Evolutionary conservation across 2,113 vertebrate genomes (phyloP), one percentile per base, ranked within the genome.

Genomic region (Melanotaenia duboulayi): DNA sequence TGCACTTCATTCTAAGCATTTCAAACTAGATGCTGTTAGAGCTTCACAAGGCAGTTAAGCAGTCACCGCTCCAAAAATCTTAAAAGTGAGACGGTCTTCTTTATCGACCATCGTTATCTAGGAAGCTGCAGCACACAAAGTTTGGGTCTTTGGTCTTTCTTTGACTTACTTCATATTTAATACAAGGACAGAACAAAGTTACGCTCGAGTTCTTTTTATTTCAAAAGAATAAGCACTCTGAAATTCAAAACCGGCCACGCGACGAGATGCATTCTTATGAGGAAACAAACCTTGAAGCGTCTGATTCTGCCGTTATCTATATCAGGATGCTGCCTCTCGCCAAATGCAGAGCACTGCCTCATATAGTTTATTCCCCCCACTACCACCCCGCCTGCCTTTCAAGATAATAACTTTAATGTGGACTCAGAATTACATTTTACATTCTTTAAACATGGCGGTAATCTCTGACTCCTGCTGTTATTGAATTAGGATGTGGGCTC

Each of bases 331-430:
- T 63, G 55, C 58, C 48, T 78, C 76, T 70, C 65, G 70, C 79
- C 82, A 81, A 82, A 73, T 57, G 57, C 70, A 9, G 7, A 69
- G 64, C 42, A 1, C 64, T 67, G 65, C 63, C 50, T 81, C 49
- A 67, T 74, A 23, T 44, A 3, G 20, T 87, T 42, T 78, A 74
- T 61, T 75, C 75, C 61, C 61, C 32, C 62, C 66, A 35, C 32
- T 7, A 35, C 32, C 32, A 35, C 32, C 28, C 3, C 70, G 65
- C 44, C 56, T 88, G 81, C 51, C 66, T 88, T 87, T 85, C 66
- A 91, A 94, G 94, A 95, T 93, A 94, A 91, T 90, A 93, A 93
- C 94, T 93, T 94, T 94, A 93, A 94, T 91, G 93, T 91, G 87
- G 83, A 87, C 86, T 90, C 86, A 57, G 82, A 94, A 95, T 93